Conservation (phyloP, 2,888 invertebrate genomes). For the Macrophya annulata region DNA sequence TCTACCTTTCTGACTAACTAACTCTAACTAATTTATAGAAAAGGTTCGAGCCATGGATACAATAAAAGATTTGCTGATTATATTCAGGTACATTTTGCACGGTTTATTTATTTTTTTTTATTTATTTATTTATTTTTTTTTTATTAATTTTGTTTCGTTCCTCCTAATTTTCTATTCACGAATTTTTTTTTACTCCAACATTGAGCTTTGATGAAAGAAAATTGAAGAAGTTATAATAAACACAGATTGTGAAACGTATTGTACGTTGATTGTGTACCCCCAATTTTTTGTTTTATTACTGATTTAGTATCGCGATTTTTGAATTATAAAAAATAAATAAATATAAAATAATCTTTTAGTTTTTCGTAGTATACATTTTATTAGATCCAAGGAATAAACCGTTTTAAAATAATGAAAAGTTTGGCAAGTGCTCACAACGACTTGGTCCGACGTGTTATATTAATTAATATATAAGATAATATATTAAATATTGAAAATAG, state of each 20-base stretch:
- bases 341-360: neutral
- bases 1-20: neutral
- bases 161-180: neutral
- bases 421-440: slow-evolving; percentile 67
- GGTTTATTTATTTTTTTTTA: neutral
- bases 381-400: slow-evolving; percentile 28
- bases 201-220: neutral
- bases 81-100: slow-evolving; percentile 34
- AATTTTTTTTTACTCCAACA: neutral
- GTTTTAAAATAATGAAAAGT: slow-evolving; percentile 50
- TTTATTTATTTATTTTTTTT: slow-evolving; percentile 2
- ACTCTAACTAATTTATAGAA: neutral
- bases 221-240: neutral
- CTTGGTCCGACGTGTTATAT: slow-evolving; percentile 70
- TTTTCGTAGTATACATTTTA: neutral
- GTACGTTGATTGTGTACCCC: neutral
- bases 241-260: neutral
- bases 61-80: slow-evolving; percentile 36
- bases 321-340: neutral
- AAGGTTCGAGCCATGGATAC: slow-evolving; percentile 36
- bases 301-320: neutral
- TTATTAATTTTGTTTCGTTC: neutral
- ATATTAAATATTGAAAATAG: slow-evolving; percentile 67
- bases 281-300: neutral
- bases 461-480: slow-evolving; percentile 64